Evolutionary conservation across 2,888 invertebrate genomes (phyloP).

Genomic region (Euplexia lucipara): DNA sequence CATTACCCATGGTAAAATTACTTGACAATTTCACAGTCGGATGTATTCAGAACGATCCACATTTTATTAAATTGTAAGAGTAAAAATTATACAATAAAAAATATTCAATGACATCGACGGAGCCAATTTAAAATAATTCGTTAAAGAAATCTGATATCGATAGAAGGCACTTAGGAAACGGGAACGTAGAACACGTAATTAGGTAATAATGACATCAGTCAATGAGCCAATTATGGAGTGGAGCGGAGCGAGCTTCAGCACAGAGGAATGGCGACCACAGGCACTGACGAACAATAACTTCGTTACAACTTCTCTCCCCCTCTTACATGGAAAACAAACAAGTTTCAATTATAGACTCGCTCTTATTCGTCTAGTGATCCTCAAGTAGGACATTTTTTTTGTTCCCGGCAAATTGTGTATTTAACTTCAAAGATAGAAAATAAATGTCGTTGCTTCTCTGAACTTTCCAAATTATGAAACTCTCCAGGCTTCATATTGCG

Average conservation of each 20-base stretch:
- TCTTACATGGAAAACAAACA: conserved; percentile 70
- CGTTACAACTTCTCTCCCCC: conserved; percentile 67
- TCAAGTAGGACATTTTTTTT: conserved; percentile 46
- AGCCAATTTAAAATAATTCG: conserved; percentile 36
- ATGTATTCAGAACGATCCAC: conserved; percentile 8
- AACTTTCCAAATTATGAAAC: conserved; percentile 65
- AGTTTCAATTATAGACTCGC: conserved; percentile 59
- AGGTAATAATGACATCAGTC: conserved; percentile 72
- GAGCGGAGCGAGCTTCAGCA: conserved; percentile 54
- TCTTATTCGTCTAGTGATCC: conserved; percentile 55
- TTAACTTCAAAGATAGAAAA: conserved; percentile 63
- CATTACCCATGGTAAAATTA: conserved; percentile 14
- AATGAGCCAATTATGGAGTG: conserved; percentile 73
- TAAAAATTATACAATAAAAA: conserved; percentile 1
- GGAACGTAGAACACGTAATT: conserved; percentile 68
- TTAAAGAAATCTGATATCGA: conserved; percentile 41
- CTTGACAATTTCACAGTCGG: conserved; percentile 18
- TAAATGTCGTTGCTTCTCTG: conserved; percentile 66
- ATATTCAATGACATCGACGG: conserved; percentile 12
- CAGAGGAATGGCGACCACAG: conserved; percentile 54
- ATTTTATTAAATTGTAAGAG: conserved; percentile 20
- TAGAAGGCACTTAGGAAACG: conserved; percentile 48
- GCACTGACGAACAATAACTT: conserved; percentile 75
- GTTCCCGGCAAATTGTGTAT: conserved; percentile 55
- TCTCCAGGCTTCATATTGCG: conserved; percentile 45